Evolutionary conservation across 2,113 vertebrate species (phyloP), one percentile per base, ranked within the genome.

Genomic region (Helogale parvula): DNA sequence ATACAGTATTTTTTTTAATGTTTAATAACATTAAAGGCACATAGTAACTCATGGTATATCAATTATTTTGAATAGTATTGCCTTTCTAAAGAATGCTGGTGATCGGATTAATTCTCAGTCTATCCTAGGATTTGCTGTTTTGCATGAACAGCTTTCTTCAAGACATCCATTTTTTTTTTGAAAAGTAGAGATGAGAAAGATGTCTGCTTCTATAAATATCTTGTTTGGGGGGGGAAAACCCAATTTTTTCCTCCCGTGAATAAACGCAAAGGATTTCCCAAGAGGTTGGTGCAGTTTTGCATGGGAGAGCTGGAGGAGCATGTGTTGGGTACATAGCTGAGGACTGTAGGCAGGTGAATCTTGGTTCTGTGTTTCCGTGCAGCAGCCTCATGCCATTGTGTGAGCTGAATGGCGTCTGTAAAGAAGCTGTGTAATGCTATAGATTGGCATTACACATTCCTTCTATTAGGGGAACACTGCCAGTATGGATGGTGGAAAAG

Each of bases 41-140:
- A 71, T 31, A n/a, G 14, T 83, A n/a, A 9, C 27, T 23, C 15
- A 8, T 80, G 63, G 52, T 91, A 16, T 29, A 54, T 63, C 33
- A 85, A 4, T 69, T 96, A 47, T 47, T 88, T 38, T n/a, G 17
- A 65, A 71, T 31, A 66, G 21, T 29, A 54, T 90, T 93, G 41
- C 84, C 12, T 23, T 85, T 97, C 33, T 74, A 54, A 72, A 74
- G 65, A 89, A 92, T 93, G 57, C 47, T 33, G 29, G 16, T 31
- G 76, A 77, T 50, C 93, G 86, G 19, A 38, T 93, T 66, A 79
- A 93, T 94, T 72, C 47, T 93, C n/a, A 33, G 41, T 69, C 25
- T 57, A 79, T 65, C 38, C 47, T 54, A 69, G 92, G 83, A 93
- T 96, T 66, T 93, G 35, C 69, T 84, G 15, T 52, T 97, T 94